Evolutionary conservation across 2,797 vertebrate genomes (phyloP).

Genomic region (Xiphorhynchus erythropygius): DNA sequence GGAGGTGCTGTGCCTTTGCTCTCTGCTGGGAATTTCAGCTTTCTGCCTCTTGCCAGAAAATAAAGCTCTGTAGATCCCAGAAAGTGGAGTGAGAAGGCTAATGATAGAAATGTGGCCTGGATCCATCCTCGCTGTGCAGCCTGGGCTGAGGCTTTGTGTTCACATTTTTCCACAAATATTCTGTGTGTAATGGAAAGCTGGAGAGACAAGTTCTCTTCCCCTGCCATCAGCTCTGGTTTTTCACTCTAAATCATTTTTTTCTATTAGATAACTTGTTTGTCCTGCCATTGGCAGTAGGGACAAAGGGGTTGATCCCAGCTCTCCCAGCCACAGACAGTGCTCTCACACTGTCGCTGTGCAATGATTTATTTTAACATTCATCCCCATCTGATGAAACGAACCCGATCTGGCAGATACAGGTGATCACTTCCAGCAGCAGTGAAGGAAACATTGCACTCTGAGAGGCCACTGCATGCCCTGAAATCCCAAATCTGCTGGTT

Average conservation of each 20-base stretch:
- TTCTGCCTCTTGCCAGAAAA: neutral
- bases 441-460: neutral
- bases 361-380: neutral
- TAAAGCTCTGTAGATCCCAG: neutral
- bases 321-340: neutral
- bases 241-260: neutral
- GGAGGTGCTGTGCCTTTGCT: neutral
- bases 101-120: neutral
- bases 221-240: neutral
- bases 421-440: neutral
- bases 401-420: neutral
- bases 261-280: neutral
- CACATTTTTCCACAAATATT: neutral
- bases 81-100: neutral
- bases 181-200: neutral
- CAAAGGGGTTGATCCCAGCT: neutral
- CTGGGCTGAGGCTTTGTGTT: neutral
- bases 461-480: neutral
- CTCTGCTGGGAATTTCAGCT: neutral
- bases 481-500: neutral
- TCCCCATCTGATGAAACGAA: neutral
- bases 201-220: neutral
- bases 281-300: neutral
- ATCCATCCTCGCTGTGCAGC: neutral
- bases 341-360: neutral